A percentile compares a stretch with the other conserved stretches of the same genome.
Evolutionary conservation across 2,797 vertebrate species (phyloP).

Genomic region (Choloepus didactylus): DNA sequence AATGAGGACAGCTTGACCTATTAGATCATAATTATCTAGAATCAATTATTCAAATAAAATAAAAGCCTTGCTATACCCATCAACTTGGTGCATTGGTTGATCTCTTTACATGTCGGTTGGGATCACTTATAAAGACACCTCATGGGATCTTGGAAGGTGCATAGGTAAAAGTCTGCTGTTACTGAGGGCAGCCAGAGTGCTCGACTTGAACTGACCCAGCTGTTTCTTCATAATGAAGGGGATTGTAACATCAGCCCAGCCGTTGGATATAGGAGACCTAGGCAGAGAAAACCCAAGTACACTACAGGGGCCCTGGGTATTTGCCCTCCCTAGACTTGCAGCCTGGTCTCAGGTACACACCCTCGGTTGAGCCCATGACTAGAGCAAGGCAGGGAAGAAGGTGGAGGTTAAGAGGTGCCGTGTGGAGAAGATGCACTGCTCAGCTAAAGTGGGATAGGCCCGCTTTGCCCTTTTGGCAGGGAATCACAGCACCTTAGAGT

Average conservation of each 20-base stretch:
- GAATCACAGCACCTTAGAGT: background rate
- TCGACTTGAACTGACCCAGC: background rate
- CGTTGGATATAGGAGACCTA: background rate
- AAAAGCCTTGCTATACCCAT: background rate
- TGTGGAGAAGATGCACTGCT: background rate
- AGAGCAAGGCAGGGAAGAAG: background rate
- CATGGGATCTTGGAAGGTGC: background rate
- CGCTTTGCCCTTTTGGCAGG: background rate
- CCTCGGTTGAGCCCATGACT: background rate
- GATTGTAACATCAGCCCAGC: background rate
- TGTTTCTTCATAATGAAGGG: background rate
- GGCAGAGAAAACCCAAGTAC: background rate
- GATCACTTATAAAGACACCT: background rate
- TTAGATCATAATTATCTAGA: background rate
- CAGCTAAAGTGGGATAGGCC: accelerated
- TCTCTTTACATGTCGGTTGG: background rate
- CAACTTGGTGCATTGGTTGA: background rate
- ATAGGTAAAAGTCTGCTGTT: background rate
- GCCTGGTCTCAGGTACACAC: background rate
- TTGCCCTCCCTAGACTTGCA: background rate
- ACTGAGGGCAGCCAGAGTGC: background rate
- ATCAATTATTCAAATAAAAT: background rate
- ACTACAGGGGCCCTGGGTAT: too few species aligned
- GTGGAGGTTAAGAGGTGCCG: background rate
- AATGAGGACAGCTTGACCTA: background rate